Percentiles rank a stretch among this genome's conserved stretches.
These are phyloP conservation scores for Phalanger gymnotis DNA, from an alignment of 2,797 vertebrate species.

Conservation along the genomic window DNA sequence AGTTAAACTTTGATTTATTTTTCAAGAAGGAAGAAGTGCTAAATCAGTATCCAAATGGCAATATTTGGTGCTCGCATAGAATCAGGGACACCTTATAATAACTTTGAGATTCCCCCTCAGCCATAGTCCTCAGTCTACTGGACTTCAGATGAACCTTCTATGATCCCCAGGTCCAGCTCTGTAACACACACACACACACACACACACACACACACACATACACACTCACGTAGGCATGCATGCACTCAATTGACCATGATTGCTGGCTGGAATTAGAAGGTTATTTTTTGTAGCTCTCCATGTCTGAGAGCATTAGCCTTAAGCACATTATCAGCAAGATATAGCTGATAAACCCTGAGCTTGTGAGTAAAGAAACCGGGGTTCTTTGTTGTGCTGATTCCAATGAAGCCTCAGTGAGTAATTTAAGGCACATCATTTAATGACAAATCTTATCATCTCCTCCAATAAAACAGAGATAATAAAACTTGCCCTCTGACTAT, in stretches of 20 bases:
- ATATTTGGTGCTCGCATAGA: background rate
- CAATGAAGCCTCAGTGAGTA: slow-evolving; percentile 6
- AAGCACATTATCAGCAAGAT: slow-evolving; percentile 22
- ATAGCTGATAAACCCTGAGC: slow-evolving; percentile 34
- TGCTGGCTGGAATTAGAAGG: background rate
- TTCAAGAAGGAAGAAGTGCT: background rate
- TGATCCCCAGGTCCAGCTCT: background rate
- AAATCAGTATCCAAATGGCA: background rate
- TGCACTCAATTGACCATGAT: background rate
- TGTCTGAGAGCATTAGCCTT: slow-evolving; percentile 37
- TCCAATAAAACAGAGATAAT: slow-evolving; percentile 42
- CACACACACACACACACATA: background rate
- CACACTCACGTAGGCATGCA: background rate
- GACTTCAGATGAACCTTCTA: background rate
- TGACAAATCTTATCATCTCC: slow-evolving; percentile 52
- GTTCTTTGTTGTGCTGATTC: slow-evolving; percentile 21
- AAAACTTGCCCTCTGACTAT: slow-evolving; percentile 40
- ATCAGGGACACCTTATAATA: background rate
- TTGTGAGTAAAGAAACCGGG: background rate
- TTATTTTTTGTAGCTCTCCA: slow-evolving; percentile 37
- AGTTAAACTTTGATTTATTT: background rate
- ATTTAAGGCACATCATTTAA: slow-evolving; percentile 48
- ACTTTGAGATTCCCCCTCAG: background rate
- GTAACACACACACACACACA: background rate
- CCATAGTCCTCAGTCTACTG: background rate